Conservation (phyloP, 2,113 vertebrate species). For the Apus apus region DNA sequence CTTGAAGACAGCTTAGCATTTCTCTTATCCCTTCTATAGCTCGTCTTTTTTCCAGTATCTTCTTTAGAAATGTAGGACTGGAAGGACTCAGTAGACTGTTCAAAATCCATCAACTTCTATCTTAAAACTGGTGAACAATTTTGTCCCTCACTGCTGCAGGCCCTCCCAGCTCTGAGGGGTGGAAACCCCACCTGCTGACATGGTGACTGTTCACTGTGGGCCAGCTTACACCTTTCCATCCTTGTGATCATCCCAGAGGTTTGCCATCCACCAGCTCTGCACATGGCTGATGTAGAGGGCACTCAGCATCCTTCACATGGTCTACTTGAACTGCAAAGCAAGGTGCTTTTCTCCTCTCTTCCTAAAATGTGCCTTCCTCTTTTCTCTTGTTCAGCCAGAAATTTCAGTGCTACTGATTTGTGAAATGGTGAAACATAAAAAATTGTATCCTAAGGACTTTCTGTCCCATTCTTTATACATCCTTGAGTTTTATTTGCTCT, state of each 20-base stretch:
- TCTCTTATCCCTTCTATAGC: not conserved
- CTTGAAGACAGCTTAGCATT: not conserved
- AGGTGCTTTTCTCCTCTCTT: not conserved
- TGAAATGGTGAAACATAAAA: not conserved
- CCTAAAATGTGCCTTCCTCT: not conserved
- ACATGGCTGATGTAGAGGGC: not conserved
- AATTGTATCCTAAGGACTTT: not conserved
- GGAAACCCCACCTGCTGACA: not conserved
- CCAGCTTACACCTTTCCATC: not conserved
- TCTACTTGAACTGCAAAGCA: not conserved
- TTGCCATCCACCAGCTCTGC: not conserved
- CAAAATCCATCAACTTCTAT: not conserved
- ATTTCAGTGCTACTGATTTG: not conserved
- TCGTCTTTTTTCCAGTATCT: not conserved
- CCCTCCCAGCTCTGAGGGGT: not conserved
- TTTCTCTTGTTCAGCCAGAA: not conserved
- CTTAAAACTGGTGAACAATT: not conserved
- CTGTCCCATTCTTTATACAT: not conserved
- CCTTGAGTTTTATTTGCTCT: not conserved
- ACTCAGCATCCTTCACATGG: not conserved
- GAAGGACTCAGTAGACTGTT: not conserved
- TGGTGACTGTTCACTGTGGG: accelerated
- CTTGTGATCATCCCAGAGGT: not conserved
- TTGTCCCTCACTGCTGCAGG: not conserved
- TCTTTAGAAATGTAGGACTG: not conserved